A percentile compares a stretch with the other conserved stretches of the same genome.
phyloP scores from a whole-genome alignment of 2,113 vertebrate species.

The Hylia prasina region DNA sequence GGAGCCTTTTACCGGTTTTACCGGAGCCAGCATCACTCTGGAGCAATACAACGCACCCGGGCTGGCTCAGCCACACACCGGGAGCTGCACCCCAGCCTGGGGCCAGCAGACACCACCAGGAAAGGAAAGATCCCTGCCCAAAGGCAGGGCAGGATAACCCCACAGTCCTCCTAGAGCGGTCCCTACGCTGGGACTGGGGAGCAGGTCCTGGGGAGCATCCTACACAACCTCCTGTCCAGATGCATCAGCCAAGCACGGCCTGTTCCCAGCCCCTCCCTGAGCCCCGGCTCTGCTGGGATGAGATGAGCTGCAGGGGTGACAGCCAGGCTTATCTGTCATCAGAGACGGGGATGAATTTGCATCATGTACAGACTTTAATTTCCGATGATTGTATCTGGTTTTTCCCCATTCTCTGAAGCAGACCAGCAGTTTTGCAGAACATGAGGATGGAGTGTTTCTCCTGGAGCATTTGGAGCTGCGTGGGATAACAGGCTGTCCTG shows the following conservation, averaged over 20 bases:
- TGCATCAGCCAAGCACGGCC: background rate
- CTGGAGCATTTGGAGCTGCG: background rate
- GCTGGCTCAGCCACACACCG: background rate
- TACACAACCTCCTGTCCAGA: accelerated
- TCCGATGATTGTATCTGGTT: background rate
- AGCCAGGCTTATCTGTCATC: background rate
- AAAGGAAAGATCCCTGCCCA: background rate
- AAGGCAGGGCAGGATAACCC: background rate
- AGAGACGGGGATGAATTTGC: background rate
- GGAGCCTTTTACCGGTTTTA: background rate
- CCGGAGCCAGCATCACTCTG: background rate
- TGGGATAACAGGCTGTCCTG: background rate
- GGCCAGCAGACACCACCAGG: accelerated
- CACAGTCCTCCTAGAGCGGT: background rate
- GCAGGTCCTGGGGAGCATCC: background rate
- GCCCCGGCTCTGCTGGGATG: background rate
- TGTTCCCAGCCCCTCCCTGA: background rate
- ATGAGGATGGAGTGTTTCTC: background rate
- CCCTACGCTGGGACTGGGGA: accelerated
- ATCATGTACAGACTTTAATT: background rate
- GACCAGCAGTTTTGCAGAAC: background rate
- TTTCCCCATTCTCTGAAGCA: background rate
- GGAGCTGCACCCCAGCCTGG: background rate
- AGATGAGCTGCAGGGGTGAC: background rate
- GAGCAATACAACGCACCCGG: accelerated